Evolutionary conservation across 2,888 invertebrate species (phyloP), one percentile per base, ranked within the genome.

Genomic region (Brachynemurus nebulosus): DNA sequence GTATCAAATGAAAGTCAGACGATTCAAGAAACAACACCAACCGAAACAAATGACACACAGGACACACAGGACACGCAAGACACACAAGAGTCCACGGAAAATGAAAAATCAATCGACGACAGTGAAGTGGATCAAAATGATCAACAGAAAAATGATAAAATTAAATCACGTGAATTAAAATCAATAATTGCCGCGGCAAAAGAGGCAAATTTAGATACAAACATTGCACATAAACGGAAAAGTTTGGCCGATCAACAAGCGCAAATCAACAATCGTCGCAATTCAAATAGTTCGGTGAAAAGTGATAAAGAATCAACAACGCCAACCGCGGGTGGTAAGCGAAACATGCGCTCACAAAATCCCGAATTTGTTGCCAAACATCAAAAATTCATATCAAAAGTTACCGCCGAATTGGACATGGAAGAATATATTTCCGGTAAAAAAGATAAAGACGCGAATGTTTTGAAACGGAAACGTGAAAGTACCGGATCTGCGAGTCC

Each of bases 131-230:
- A n/a, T n/a, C n/a, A n/a, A n/a, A n/a, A n/a, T n/a, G n/a, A 40
- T 21, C 8, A 23, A 20, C 25, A n/a, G n/a, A n/a, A 19, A 12
- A n/a, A 5, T 8, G 44, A 44, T 23, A 36, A 44, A 25, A 44
- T 37, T 11, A 44, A 27, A 38, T 44, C 44, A 23, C 47, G 76
- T 48, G 80, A 81, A 58, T 62, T 80, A 45, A 68, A 73, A 52
- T 74, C 73, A 2, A 61, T 81, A 18, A 71, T 80, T 49, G 76
- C 75, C 21, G 72, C 79, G 11, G 75, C 78, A 18, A 78, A 74
- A 57, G 78, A 79, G 55, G 79, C 80, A 1, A 76, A 80, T 56
- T 72, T 81, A 27, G 63, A 65, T 27, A 58, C 70, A 38, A 74
- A 74, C 44, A 62, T 61, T 48, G 61, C 66, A 18, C 66, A 64